Conservation (phyloP, 2,113 vertebrate genomes). For the Corythornis madagascariensis region DNA sequence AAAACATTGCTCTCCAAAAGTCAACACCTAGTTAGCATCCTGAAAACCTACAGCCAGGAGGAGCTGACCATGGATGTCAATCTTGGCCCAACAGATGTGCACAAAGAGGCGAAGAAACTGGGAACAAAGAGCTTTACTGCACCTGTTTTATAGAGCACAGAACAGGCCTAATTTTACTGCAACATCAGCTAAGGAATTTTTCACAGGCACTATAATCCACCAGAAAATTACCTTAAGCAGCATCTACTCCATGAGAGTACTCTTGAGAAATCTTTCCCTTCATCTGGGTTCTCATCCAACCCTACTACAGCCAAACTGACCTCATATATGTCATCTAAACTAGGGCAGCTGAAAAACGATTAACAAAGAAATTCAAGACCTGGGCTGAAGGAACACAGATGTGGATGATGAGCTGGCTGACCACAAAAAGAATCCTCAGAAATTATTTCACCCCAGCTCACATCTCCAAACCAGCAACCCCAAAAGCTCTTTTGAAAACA, state of each 20-base stretch:
- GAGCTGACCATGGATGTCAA: neutral
- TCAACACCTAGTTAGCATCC: slow-evolving; percentile 40
- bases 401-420: neutral
- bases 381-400: neutral
- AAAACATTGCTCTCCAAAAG: neutral
- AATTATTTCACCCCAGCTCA: neutral
- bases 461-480: neutral
- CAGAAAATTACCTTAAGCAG: slow-evolving; percentile 59
- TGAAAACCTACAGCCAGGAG: neutral
- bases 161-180: slow-evolving; percentile 15
- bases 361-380: slow-evolving; percentile 19
- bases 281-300: slow-evolving; percentile 23
- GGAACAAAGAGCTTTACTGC: slow-evolving; percentile 44
- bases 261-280: slow-evolving; percentile 43
- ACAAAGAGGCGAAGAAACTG: neutral
- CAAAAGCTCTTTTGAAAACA: neutral
- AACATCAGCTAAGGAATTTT: slow-evolving; percentile 47
- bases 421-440: neutral
- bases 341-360: neutral
- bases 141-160: slow-evolving; percentile 30
- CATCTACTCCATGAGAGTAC: slow-evolving; percentile 37
- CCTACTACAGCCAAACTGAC: neutral
- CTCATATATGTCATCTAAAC: neutral
- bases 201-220: slow-evolving; percentile 56
- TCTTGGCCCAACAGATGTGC: slow-evolving; percentile 26